Percentiles rank a stretch among this genome's conserved stretches.
Conservation (phyloP, 2,888 invertebrate species). For the Apodemia mormo region DNA sequence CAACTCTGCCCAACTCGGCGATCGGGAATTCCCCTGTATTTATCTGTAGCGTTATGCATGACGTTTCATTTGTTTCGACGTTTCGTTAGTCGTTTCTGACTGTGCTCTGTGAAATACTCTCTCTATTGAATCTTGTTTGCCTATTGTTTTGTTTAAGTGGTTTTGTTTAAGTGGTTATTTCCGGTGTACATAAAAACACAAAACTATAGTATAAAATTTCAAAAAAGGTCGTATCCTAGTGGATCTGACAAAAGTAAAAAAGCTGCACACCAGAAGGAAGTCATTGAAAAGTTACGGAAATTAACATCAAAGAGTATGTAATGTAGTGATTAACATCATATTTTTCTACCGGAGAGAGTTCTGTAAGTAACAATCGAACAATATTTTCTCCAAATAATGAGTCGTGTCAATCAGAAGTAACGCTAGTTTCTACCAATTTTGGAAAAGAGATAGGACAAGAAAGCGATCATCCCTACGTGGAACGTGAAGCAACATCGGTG, state of each 20-base stretch:
- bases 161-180: constrained; percentile 18
- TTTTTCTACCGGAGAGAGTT: constrained; percentile 31
- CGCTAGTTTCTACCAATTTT: constrained; percentile 24
- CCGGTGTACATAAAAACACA: constrained; percentile 10
- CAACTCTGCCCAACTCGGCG: too few species aligned
- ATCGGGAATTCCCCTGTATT: neutral
- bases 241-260: constrained; percentile 34
- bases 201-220: constrained; percentile 24
- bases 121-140: constrained; percentile 13
- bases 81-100: neutral
- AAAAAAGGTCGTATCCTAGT: constrained; percentile 27
- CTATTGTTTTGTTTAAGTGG: neutral
- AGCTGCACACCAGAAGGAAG: constrained; percentile 32
- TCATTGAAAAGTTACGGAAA: constrained; percentile 33
- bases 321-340: constrained; percentile 26
- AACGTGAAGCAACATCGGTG: constrained; percentile 29
- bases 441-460: neutral
- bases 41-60: neutral
- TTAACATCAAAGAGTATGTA: neutral
- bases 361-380: constrained; percentile 31
- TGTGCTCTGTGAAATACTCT: neutral
- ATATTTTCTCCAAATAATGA: constrained; percentile 29
- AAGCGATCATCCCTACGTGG: constrained; percentile 23
- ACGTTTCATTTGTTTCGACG: neutral
- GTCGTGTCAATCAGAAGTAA: constrained; percentile 25